phyloP scores from a whole-genome alignment of 2,113 vertebrate genomes.

The Callospermophilus lateralis region DNA sequence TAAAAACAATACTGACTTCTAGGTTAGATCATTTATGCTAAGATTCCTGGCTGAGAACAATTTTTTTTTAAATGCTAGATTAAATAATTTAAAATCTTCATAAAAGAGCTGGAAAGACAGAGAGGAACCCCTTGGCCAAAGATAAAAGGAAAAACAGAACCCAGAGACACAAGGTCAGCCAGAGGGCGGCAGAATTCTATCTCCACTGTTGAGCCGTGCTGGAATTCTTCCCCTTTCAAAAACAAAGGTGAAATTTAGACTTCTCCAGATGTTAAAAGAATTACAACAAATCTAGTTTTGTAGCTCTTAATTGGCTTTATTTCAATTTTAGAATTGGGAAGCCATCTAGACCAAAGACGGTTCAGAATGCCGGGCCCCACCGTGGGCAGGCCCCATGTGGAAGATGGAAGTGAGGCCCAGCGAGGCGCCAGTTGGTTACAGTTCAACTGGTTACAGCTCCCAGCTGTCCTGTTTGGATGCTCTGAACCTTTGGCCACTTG shows the following conservation, averaged over 20 bases:
- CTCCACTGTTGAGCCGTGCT: not conserved
- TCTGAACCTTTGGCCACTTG: not conserved
- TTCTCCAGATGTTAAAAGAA: not conserved
- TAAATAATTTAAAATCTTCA: slow-evolving; percentile 2
- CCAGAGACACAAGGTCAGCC: not conserved
- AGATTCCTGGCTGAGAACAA: not conserved
- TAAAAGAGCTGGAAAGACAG: not conserved
- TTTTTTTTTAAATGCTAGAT: not conserved
- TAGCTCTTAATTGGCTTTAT: not conserved
- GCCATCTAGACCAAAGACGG: no score
- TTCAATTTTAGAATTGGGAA: not conserved
- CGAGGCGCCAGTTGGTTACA: not conserved
- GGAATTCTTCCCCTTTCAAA: not conserved
- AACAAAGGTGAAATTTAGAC: not conserved
- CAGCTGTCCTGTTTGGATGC: not conserved
- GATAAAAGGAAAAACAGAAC: not conserved
- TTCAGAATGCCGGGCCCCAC: not conserved
- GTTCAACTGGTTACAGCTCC: not conserved
- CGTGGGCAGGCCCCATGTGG: not conserved
- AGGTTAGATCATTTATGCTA: not conserved
- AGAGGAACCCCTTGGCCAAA: not conserved
- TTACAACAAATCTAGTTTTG: not conserved
- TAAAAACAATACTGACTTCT: slow-evolving; percentile 22
- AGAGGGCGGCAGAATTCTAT: not conserved
- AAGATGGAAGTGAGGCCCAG: not conserved